Conservation (phyloP, 2,113 vertebrate genomes). For the Rhabdornis inornatus region DNA sequence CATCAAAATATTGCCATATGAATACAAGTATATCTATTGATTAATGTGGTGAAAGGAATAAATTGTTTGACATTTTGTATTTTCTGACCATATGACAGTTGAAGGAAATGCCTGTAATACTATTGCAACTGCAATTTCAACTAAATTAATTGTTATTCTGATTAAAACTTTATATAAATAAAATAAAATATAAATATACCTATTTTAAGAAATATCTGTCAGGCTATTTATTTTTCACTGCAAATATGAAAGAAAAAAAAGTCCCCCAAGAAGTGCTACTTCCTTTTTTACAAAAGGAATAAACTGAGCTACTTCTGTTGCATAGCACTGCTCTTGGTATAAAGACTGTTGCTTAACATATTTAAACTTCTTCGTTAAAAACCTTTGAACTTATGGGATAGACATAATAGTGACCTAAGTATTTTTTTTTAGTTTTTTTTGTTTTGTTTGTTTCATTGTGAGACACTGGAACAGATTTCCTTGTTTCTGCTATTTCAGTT, state of each 20-base stretch:
- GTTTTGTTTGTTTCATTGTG: not conserved
- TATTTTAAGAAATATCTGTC: constrained; percentile 39
- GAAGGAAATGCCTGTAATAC: not conserved
- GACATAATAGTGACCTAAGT: not conserved
- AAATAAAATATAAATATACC: not conserved
- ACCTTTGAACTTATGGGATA: not conserved
- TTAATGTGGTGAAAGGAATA: not conserved
- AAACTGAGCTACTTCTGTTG: not conserved
- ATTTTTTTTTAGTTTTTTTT: too few species aligned
- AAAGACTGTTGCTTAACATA: not conserved
- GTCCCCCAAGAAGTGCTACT: not conserved
- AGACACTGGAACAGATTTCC: not conserved
- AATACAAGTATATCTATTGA: not conserved
- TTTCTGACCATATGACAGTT: not conserved
- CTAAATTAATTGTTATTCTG: constrained; percentile 3
- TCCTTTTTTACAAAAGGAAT: not conserved
- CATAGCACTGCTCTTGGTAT: not conserved
- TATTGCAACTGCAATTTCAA: not conserved
- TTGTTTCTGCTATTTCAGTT: not conserved
- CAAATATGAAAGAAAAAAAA: constrained; percentile 21
- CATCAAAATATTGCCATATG: not conserved
- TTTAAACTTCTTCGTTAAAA: not conserved
- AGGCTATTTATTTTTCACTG: not conserved
- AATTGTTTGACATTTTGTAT: not conserved
- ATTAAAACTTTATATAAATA: constrained; percentile 12